Conservation (phyloP, 2,797 vertebrate species). For the Falco columbarius region DNA sequence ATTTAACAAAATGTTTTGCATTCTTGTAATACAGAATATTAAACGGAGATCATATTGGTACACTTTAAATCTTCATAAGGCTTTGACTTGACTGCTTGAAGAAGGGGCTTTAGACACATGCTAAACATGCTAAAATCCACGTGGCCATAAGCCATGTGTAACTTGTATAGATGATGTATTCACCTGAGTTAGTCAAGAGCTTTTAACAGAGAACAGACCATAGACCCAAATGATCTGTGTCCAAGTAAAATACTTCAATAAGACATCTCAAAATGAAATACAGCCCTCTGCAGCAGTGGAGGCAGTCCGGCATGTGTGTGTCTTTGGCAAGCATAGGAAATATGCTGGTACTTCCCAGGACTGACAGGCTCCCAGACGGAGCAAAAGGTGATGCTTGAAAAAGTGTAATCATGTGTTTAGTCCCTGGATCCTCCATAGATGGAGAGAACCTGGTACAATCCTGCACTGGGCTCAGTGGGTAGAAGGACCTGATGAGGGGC, state of each 20-base stretch:
- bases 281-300: background rate
- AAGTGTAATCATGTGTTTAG: background rate
- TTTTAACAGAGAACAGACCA: background rate
- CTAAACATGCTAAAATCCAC: background rate
- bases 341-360: background rate
- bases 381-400: background rate
- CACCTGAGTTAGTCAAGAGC: background rate
- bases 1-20: background rate
- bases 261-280: background rate
- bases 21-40: background rate
- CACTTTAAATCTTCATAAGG: background rate
- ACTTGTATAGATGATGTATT: background rate
- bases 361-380: background rate
- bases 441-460: background rate
- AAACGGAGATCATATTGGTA: background rate
- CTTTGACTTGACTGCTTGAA: background rate
- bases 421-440: background rate
- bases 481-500: background rate
- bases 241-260: background rate
- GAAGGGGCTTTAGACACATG: background rate
- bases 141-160: background rate
- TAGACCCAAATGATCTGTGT: background rate
- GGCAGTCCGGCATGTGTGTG: rapidly evolving
- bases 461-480: background rate
- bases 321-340: background rate